Conservation (phyloP, 2,888 invertebrate species). For the Aphidius colemani region DNA sequence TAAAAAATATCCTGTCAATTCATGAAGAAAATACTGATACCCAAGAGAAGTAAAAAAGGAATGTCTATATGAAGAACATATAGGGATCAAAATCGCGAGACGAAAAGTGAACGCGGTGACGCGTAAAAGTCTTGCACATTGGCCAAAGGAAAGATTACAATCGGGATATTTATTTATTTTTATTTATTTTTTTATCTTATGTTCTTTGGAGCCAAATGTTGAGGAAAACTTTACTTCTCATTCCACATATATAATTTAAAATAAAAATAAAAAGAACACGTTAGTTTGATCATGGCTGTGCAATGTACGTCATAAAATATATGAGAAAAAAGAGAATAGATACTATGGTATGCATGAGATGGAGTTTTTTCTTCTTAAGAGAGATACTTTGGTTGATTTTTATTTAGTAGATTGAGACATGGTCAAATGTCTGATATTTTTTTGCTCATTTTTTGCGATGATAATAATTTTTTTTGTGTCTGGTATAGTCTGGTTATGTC, state of each 20-base stretch:
- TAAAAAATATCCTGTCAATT: no score
- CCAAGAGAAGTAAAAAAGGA: conserved; percentile 19
- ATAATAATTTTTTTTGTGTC: no score
- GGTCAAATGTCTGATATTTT: not conserved
- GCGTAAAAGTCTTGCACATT: conserved; percentile 51
- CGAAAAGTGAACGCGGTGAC: conserved; percentile 44
- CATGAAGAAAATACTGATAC: no score
- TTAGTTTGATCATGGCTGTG: no score
- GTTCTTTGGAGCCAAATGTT: conserved; percentile 16
- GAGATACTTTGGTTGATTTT: conserved; percentile 38
- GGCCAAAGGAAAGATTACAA: conserved; percentile 53
- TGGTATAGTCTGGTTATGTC: no score
- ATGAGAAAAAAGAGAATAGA: conserved; percentile 27
- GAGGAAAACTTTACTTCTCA: conserved; percentile 30
- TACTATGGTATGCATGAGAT: conserved; percentile 60
- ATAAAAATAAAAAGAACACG: no score
- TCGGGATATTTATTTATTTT: conserved; percentile 15
- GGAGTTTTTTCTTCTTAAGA: conserved; percentile 32
- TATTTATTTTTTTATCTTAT: not conserved
- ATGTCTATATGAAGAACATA: conserved; percentile 51
- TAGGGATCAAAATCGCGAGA: conserved; percentile 37
- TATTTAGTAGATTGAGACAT: conserved; percentile 22
- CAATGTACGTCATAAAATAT: not conserved
- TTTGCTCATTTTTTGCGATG: no score
- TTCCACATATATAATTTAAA: conserved; percentile 13